Base-by-base conservation (phyloP, 2,113 vertebrate genomes). In the Egretta garzetta region DNA sequence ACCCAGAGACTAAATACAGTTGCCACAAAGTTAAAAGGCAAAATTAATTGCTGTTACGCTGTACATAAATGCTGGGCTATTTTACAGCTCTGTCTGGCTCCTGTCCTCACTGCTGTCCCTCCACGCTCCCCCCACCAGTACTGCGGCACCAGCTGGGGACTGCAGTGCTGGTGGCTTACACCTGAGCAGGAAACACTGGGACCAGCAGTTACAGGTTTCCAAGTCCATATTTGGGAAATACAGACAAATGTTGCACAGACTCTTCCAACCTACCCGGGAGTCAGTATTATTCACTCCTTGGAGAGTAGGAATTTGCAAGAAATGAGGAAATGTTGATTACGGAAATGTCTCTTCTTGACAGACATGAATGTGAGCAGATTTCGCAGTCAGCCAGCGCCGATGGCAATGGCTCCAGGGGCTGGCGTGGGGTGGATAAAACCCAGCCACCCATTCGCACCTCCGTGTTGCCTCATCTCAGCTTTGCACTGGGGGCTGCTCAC, bases 351-450 rank as follows among this genome's bases (percentile, higher is more conserved):
- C 14, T 28, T 80, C 64, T 60, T 59, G 43, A 72, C 14, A 20
- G 1, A 32, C 9, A 10, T 0, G 4, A 80, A 52, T 0, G 7
- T 1, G 1, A 52, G 26, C 20, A 56, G 43, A 49, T 81, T 74
- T 91, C 7, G 4, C 35, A 58, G 62, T 23, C 35, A 7, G 19
- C 23, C 18, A 47, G 22, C 1, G 5, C 33, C 52, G 56, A 22
- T 49, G 56, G 43, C 26, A 16, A 12, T 16, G 19, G 22, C n/a
- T 72, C 39, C 5, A 0, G 60, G 27, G 2, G 4, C 53, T 41
- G 47, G n/a, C 0, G 0, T 8, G 45, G 30, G 45, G 26, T 63
- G 43, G 8, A 11, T n/a, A 80, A 85, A 72, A 33, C 8, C 56
- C 84, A 70, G 6, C 10, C 43, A 33, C 6, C 2, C 7, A 0